Evolutionary conservation across 2,888 invertebrate genomes (phyloP).

Genomic region (Pristionchus arcanus): DNA sequence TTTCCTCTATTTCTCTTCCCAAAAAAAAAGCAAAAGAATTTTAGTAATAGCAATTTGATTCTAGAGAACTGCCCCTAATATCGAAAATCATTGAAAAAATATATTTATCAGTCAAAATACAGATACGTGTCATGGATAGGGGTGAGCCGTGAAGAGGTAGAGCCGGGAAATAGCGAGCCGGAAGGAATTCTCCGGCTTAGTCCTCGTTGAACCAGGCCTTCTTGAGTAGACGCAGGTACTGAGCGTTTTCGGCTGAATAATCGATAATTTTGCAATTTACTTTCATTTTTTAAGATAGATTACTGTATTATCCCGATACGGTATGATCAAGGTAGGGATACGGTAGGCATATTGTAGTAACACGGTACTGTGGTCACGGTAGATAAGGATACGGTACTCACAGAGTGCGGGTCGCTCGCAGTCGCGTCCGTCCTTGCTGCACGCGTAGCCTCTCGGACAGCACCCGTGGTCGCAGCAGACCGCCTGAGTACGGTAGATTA

Average conservation of each 20-base stretch:
- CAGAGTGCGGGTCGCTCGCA: slow-evolving; percentile 24
- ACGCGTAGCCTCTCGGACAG: slow-evolving; percentile 16
- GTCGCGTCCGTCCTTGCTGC: background rate
- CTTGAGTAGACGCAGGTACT: slow-evolving; percentile 30
- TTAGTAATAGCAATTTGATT: no score
- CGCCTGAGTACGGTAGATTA: slow-evolving; percentile 29
- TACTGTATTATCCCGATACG: background rate
- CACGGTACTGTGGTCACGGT: background rate
- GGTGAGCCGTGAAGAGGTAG: background rate
- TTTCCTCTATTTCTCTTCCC: no score
- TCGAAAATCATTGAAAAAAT: background rate
- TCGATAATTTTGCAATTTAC: background rate
- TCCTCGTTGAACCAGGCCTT: slow-evolving; percentile 39
- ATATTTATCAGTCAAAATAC: background rate
- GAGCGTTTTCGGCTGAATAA: slow-evolving; percentile 20
- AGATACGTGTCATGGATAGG: slow-evolving; percentile 18
- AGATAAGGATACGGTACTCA: background rate
- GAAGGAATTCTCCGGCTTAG: background rate
- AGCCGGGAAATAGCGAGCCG: background rate
- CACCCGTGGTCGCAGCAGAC: slow-evolving; percentile 41
- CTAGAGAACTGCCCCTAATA: no score
- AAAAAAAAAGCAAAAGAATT: no score
- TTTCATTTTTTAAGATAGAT: background rate
- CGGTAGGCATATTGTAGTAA: background rate
- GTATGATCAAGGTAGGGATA: background rate